Evolutionary conservation across 1,140 invertebrate genomes (phyloP).

Genomic region (Hycleus cichorii): DNA sequence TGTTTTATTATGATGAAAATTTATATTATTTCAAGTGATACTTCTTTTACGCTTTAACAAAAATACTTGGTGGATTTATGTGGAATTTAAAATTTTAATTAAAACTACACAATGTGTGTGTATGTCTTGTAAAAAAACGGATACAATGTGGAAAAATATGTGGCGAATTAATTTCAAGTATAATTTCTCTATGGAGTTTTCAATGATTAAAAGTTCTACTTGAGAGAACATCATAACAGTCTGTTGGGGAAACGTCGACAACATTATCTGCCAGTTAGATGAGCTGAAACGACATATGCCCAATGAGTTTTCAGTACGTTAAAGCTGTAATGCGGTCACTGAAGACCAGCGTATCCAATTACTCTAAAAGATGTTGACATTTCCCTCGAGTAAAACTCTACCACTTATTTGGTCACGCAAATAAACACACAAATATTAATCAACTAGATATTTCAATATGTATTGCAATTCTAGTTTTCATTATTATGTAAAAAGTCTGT

Average conservation of each 20-base stretch:
- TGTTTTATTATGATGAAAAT: slow-evolving; percentile 15
- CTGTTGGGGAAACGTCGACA: neutral
- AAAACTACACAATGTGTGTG: too few relatives aligned
- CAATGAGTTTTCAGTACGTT: slow-evolving; percentile 17
- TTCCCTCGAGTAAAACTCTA: slow-evolving; percentile 10
- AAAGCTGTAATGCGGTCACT: slow-evolving; percentile 16
- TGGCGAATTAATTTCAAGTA: neutral
- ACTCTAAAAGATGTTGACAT: slow-evolving; percentile 23
- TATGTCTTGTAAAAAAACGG: too few relatives aligned
- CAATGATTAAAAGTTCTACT: too few relatives aligned
- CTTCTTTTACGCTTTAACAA: slow-evolving; percentile 2
- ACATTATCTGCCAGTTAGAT: slow-evolving; percentile 7
- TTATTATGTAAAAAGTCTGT: too few relatives aligned
- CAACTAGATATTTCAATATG: too few relatives aligned
- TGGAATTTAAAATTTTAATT: neutral
- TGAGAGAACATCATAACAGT: too few relatives aligned
- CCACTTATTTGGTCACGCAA: slow-evolving; percentile 18
- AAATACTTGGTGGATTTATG: slow-evolving; percentile 3
- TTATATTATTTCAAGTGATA: slow-evolving; percentile 7
- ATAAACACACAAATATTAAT: neutral
- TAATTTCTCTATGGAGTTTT: neutral
- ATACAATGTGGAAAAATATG: too few relatives aligned
- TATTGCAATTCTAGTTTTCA: too few relatives aligned
- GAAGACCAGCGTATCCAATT: slow-evolving; percentile 22
- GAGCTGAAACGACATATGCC: slow-evolving; percentile 14